Percentiles rank a stretch among this genome's conserved stretches.
Evolutionary conservation across 2,888 invertebrate species (phyloP).

Genomic region (Nephrotoma flavescens): DNA sequence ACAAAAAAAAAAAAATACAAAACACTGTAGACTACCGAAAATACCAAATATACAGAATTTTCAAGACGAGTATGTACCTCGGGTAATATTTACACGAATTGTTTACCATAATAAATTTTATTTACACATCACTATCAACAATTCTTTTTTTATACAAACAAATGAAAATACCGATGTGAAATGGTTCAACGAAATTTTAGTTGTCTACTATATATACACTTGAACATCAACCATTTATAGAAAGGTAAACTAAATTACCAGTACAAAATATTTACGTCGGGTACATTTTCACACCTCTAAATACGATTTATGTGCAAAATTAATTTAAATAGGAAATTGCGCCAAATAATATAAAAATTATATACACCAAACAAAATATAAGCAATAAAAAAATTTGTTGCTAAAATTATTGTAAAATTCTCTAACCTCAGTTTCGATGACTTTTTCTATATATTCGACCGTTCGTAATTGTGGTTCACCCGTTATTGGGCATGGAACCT

Average conservation of each 20-base stretch:
- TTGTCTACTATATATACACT: neutral
- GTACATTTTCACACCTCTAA: neutral
- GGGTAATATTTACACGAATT: neutral
- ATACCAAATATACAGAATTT: neutral
- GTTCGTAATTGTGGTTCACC: constrained; percentile 79
- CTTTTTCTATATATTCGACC: constrained; percentile 87
- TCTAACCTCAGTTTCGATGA: constrained; percentile 88
- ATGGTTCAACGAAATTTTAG: neutral
- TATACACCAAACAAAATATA: neutral
- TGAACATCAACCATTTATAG: neutral
- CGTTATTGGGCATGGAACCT: constrained; percentile 71
- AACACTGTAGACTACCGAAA: neutral
- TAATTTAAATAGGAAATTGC: neutral
- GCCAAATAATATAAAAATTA: neutral
- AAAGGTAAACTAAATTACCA: neutral
- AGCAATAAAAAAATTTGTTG: neutral
- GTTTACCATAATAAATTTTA: neutral
- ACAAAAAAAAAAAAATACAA: neutral
- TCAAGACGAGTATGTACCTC: neutral
- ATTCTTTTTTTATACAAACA: neutral
- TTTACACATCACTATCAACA: neutral
- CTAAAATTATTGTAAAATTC: neutral
- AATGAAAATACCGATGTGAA: neutral
- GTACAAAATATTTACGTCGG: neutral
- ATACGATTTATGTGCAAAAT: neutral